phyloP scores from a whole-genome alignment of 2,113 vertebrate species.

The Eulacestoma nigropectus region DNA sequence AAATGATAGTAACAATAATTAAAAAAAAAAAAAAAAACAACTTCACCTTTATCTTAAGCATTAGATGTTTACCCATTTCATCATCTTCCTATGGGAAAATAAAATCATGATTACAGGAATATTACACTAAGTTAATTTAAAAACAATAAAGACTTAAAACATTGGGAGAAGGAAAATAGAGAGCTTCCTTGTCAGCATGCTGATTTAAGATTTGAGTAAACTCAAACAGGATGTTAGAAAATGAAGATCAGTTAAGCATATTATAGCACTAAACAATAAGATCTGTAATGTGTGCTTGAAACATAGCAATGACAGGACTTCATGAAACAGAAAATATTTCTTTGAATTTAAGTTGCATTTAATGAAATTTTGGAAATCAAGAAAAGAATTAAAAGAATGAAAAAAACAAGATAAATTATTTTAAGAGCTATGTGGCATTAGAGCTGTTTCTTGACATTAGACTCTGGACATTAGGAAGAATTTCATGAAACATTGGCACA shows the following conservation, averaged over 20 bases:
- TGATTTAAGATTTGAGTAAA: not conserved
- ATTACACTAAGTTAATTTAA: not conserved
- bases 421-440: not conserved
- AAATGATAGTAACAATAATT: not conserved
- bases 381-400: not conserved
- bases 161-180: not conserved
- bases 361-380: not conserved
- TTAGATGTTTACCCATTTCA: not conserved
- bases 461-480: not conserved
- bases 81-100: not conserved
- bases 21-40: not conserved
- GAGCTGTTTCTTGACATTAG: not conserved
- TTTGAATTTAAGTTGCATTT: not conserved
- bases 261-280: not conserved
- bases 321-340: not conserved
- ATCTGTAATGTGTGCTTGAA: not conserved
- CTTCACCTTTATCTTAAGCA: not conserved
- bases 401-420: not conserved
- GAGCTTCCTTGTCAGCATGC: not conserved
- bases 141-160: not conserved
- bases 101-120: not conserved
- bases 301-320: not conserved
- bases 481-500: not conserved
- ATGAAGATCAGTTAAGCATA: not conserved
- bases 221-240: not conserved